Percentiles rank a stretch among this genome's conserved stretches.
Conservation (phyloP, 2,113 vertebrate species). For the Rhea americana region DNA sequence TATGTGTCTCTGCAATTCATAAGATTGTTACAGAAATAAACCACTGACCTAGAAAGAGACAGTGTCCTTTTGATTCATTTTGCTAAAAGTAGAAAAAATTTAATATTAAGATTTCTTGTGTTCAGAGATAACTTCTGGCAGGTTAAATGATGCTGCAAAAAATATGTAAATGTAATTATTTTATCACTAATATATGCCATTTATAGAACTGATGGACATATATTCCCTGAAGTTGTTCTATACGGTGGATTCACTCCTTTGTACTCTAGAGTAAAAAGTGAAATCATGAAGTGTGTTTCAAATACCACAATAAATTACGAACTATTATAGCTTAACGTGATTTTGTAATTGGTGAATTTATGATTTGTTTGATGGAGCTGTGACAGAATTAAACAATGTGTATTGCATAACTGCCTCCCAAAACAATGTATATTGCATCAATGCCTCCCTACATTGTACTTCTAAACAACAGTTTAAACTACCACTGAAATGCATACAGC, state of each 20-base stretch:
- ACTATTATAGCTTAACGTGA: neutral
- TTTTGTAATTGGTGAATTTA: conserved; percentile 14
- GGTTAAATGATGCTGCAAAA: neutral
- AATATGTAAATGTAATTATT: neutral
- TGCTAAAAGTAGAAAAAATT: neutral
- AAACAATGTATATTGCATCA: conserved; percentile 21
- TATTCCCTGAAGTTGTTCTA: neutral
- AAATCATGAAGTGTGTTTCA: neutral
- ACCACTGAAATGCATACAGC: conserved; percentile 54
- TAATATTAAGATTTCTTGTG: neutral
- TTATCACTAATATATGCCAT: neutral
- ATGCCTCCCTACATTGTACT: conserved; percentile 15
- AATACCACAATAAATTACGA: conserved; percentile 10
- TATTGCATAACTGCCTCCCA: neutral
- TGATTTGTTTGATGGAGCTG: conserved; percentile 12
- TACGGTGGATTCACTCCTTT: neutral
- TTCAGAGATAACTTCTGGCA: neutral
- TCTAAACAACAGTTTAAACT: conserved; percentile 70
- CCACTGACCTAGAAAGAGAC: neutral
- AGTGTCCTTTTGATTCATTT: neutral
- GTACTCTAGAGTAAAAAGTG: neutral
- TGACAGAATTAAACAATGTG: conserved; percentile 54
- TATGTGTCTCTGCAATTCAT: neutral
- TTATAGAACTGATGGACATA: neutral
- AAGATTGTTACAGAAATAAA: neutral